phyloP scores from a whole-genome alignment of 2,113 vertebrate species.

The Colinus virginianus region DNA sequence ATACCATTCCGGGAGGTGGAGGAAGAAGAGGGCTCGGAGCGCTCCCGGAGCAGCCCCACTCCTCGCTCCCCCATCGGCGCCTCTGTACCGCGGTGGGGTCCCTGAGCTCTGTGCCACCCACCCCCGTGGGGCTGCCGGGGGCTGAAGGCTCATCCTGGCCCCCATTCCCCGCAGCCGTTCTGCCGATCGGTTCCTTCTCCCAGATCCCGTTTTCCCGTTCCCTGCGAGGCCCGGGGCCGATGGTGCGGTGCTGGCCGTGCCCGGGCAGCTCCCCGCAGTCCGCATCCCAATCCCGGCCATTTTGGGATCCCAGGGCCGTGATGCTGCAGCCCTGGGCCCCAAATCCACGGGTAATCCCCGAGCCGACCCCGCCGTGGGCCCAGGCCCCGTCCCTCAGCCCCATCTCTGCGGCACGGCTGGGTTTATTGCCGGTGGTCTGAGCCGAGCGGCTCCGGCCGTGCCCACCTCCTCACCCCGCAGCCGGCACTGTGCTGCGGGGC shows the following conservation, averaged over 20 bases:
- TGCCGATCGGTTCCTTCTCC: not conserved
- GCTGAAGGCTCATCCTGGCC: not conserved
- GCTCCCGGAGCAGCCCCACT: not conserved
- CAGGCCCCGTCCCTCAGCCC: not conserved
- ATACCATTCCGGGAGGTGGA: not conserved
- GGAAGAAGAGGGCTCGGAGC: fast-evolving
- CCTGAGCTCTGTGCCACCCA: too few relatives aligned
- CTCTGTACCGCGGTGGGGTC: too few relatives aligned
- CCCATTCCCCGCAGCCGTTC: not conserved
- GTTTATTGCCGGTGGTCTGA: not conserved
- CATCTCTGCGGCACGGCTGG: fast-evolving
- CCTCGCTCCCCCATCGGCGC: not conserved
- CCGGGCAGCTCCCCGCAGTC: not conserved
- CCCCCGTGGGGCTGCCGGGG: too few relatives aligned
- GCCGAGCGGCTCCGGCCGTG: fast-evolving
- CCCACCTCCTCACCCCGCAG: not conserved
- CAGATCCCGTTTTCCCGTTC: fast-evolving
- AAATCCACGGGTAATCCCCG: not conserved
- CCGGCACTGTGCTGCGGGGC: fast-evolving
- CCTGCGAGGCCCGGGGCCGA: not conserved
- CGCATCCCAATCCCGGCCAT: not conserved
- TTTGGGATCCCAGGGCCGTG: not conserved
- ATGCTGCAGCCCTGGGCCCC: not conserved
- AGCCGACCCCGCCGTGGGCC: not conserved
- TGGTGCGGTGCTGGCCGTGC: fast-evolving